phyloP scores from a whole-genome alignment of 2,113 vertebrate genomes.

The Mohoua ochrocephala region DNA sequence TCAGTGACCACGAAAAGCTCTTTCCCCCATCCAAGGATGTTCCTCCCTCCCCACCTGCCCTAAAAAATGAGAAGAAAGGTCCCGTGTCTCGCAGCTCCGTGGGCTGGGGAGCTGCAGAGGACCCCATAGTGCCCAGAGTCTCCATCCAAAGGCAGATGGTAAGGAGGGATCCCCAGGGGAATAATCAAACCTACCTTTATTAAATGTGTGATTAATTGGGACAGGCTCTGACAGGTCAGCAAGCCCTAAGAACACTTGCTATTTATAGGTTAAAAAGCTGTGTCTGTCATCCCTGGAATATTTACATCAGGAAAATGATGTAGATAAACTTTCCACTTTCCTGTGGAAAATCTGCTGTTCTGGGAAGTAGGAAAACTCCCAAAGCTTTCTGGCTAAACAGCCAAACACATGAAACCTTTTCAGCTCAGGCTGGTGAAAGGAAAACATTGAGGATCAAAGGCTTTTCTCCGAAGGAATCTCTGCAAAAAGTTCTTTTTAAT shows the following conservation, averaged over 20 bases:
- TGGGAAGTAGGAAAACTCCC: background rate
- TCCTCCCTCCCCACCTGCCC: conserved; percentile 65
- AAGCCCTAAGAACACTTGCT: background rate
- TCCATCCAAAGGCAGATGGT: background rate
- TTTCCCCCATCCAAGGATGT: conserved; percentile 85
- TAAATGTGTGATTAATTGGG: background rate
- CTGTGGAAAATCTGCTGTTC: background rate
- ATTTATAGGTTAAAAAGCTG: background rate
- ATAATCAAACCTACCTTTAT: background rate
- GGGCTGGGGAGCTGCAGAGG: conserved; percentile 89
- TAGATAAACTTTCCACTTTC: background rate
- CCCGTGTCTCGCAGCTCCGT: conserved; percentile 82
- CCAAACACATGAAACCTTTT: background rate
- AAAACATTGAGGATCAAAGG: background rate
- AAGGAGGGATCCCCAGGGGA: background rate
- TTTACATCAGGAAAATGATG: background rate
- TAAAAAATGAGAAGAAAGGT: conserved; percentile 72
- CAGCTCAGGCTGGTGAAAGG: background rate
- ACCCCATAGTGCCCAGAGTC: background rate
- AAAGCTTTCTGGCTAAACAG: background rate
- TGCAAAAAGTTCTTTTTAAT: background rate
- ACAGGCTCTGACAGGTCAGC: background rate
- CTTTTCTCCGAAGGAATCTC: background rate
- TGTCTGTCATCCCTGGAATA: background rate
- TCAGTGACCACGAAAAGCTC: conserved; percentile 84